Evolutionary conservation across 1,140 invertebrate species (phyloP), one percentile per base, ranked within the genome.

Genomic region (Chymomyza costata): DNA sequence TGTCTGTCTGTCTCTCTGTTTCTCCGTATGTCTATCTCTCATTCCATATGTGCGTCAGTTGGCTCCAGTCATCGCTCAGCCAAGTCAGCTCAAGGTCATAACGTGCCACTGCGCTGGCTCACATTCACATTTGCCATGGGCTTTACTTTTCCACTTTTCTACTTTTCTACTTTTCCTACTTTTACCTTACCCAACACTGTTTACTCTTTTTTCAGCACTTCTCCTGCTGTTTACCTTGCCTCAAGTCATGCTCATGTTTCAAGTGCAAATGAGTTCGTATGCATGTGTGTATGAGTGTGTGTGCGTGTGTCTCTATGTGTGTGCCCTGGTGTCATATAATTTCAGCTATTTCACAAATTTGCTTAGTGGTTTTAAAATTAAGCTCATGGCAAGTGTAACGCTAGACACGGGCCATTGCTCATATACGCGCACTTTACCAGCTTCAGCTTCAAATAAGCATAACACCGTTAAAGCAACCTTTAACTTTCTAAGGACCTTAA

Each of bases 281-380:
- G 38, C 35, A n/a, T 53, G 13, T 45, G 41, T 34, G 47, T 39
- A 46, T 60, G 53, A 25, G 21, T 25, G 21, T 25, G 21, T 25
- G 21, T 25, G n/a, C 32, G 13, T 10, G 8, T 6, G 32, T 34
- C n/a, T 34, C 8, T 34, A 34, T 6, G 35, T 14, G 14, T 38
- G 14, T 13, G 35, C 8, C 14, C 14, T 16, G 5, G 44, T 48
- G 34, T 30, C 40, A 38, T 48, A 50, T 47, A 58, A 63, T 58
- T 68, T 64, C 54, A 63, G 66, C 63, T 60, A 64, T 80, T 71
- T 73, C 46, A 48, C 63, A 78, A 78, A 80, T 65, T 78, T 78
- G 65, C 73, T 71, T 71, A 78, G 66, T 62, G 71, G 63, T 78
- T 78, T 78, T 53, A 56, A 71, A 71, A 80, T 65, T 73, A 71